A percentile compares a stretch with the other conserved stretches of the same genome.
Evolutionary conservation across 2,797 vertebrate species (phyloP).

Genomic region (Phalanger gymnotis): DNA sequence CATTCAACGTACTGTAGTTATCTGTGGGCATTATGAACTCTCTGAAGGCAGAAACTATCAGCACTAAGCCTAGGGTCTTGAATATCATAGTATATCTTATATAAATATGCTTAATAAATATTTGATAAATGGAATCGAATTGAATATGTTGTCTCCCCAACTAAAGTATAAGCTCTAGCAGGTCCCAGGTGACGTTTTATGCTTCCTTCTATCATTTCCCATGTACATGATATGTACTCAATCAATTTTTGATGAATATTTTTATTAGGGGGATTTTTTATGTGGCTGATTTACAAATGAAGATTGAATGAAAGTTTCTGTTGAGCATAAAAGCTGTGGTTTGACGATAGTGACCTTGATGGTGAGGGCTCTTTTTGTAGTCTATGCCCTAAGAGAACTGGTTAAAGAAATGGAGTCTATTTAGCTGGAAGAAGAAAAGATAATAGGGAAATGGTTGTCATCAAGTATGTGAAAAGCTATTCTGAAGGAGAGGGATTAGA

Average conservation of each 20-base stretch:
- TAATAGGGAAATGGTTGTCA: not conserved
- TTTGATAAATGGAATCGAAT: not conserved
- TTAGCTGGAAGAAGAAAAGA: not conserved
- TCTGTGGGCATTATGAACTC: not conserved
- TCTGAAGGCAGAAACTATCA: not conserved
- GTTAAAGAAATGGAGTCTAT: not conserved
- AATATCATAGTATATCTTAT: too few species aligned
- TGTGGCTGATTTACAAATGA: not conserved
- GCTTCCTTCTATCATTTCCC: not conserved
- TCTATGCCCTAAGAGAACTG: not conserved
- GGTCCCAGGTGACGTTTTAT: not conserved
- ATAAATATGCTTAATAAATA: not conserved
- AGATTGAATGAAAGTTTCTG: constrained; percentile 6
- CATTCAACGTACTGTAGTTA: not conserved
- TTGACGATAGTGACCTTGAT: not conserved
- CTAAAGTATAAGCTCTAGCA: not conserved
- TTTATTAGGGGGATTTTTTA: not conserved
- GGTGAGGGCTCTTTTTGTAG: not conserved
- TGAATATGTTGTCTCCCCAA: not conserved
- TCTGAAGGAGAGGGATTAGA: not conserved
- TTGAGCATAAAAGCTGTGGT: not conserved
- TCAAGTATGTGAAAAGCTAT: not conserved
- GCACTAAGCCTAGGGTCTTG: not conserved
- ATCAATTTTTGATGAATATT: not conserved
- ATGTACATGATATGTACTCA: not conserved